These are phyloP conservation scores for Diogma glabrata DNA, from an alignment of 2,888 invertebrate genomes.

Conservation along the genomic window DNA sequence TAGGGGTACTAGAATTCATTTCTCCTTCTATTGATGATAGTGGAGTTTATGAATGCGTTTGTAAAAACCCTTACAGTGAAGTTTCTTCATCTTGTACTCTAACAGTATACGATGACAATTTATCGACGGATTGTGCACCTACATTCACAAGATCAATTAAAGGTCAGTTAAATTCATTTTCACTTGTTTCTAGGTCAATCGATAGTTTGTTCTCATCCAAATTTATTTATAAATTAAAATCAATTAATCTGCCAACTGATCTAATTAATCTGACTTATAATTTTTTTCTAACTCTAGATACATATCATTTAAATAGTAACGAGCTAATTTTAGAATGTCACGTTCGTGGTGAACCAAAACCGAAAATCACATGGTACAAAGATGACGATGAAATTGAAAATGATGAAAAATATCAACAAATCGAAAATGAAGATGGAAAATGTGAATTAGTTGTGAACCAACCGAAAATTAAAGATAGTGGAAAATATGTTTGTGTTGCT, in stretches of 20 bases:
- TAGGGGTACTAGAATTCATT: constrained; percentile 62
- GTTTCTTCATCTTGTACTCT: constrained; percentile 57
- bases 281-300: no score
- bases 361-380: constrained; percentile 65
- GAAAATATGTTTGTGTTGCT: constrained; percentile 65
- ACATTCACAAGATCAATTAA: constrained; percentile 63
- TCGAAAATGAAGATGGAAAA: constrained; percentile 60
- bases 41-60: constrained; percentile 69
- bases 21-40: constrained; percentile 55
- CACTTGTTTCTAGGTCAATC: constrained; percentile 4
- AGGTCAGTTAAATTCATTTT: constrained; percentile 39
- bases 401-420: constrained; percentile 49
- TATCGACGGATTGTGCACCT: constrained; percentile 49
- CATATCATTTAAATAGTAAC: constrained; percentile 57
- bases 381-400: constrained; percentile 48
- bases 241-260: no score
- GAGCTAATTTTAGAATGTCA: constrained; percentile 67
- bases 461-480: constrained; percentile 56
- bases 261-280: no score
- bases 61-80: constrained; percentile 61
- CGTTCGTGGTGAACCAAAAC: constrained; percentile 59
- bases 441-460: constrained; percentile 55
- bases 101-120: constrained; percentile 48
- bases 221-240: no score
- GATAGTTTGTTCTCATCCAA: constrained; percentile 5